These are phyloP conservation scores for Tenthredo mesomela DNA, from an alignment of 2,888 invertebrate species.

Conservation along the genomic window DNA sequence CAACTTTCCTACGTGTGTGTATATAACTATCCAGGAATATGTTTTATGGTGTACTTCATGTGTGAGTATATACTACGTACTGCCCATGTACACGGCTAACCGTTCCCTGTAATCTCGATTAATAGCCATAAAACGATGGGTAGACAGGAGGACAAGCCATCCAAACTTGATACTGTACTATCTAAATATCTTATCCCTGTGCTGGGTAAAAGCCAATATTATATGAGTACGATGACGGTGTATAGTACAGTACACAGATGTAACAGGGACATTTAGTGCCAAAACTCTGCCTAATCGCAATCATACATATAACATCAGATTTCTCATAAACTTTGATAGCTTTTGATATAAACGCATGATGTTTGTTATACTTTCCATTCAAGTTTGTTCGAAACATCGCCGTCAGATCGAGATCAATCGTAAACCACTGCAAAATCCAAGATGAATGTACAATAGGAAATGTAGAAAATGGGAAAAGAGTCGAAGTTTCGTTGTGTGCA, in stretches of 20 bases:
- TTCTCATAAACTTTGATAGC: neutral
- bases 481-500: too few species aligned
- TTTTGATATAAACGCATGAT: too few species aligned
- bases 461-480: too few species aligned
- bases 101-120: slow-evolving; percentile 22
- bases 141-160: neutral
- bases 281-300: neutral
- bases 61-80: neutral
- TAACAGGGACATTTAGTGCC: neutral
- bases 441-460: too few species aligned
- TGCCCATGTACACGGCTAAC: neutral
- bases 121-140: neutral
- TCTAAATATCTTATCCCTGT: neutral
- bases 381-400: too few species aligned
- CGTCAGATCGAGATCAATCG: too few species aligned
- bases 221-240: neutral
- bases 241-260: neutral
- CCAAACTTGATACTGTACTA: neutral
- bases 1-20: neutral
- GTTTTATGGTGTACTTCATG: neutral
- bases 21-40: too few species aligned
- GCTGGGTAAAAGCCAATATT: neutral
- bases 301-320: neutral
- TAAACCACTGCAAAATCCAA: too few species aligned
- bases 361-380: too few species aligned